These are phyloP conservation scores for Coreius guichenoti DNA, from an alignment of 2,797 vertebrate genomes.

Conservation along the genomic window DNA sequence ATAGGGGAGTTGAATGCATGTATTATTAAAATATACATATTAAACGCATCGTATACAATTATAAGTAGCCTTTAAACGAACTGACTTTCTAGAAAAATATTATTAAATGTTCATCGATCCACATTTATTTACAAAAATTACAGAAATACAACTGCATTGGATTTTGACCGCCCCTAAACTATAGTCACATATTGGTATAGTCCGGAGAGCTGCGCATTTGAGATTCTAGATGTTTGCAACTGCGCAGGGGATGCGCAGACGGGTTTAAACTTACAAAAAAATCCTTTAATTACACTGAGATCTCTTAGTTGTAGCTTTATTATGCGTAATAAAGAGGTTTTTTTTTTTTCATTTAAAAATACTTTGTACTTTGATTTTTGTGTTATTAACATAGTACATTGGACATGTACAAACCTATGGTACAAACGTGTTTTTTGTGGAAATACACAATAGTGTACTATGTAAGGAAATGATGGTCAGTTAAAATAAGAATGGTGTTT, in stretches of 20 bases:
- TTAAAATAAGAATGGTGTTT: background rate
- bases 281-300: background rate
- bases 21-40: background rate
- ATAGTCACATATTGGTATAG: background rate
- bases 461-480: background rate
- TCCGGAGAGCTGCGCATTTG: background rate
- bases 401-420: background rate
- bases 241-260: conserved; percentile 7
- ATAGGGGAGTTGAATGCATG: background rate
- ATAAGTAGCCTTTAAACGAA: background rate
- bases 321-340: background rate
- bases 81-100: fast-evolving
- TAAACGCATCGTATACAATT: background rate
- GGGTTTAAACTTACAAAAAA: background rate
- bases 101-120: background rate
- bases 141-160: background rate
- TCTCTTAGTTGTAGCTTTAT: background rate
- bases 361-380: fast-evolving
- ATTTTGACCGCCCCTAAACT: background rate
- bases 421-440: background rate
- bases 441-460: background rate
- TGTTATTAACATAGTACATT: background rate
- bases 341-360: background rate
- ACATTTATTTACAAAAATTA: background rate
- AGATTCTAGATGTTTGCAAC: background rate